These are phyloP conservation scores for Varanus salvator DNA, from an alignment of 2,113 vertebrate species.

Conservation along the genomic window DNA sequence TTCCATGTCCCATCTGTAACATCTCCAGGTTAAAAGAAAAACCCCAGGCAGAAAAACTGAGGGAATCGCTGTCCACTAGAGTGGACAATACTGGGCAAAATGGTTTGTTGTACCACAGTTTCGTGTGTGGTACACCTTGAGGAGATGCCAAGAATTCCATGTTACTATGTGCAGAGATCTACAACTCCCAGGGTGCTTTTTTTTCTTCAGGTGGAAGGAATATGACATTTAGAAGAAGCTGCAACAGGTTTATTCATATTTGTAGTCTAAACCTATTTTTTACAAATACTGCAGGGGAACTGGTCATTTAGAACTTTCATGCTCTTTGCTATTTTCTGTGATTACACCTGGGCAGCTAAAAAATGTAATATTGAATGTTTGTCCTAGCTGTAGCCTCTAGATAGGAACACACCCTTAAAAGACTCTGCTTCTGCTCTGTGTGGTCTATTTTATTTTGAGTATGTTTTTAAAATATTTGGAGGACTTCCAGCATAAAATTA, in stretches of 20 bases:
- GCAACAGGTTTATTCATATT: neutral
- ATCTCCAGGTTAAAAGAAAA: too few species aligned
- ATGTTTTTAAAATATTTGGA: neutral
- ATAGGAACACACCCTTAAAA: neutral
- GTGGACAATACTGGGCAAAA: too few species aligned
- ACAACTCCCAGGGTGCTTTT: neutral
- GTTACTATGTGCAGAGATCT: neutral
- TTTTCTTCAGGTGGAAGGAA: too few species aligned
- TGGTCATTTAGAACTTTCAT: neutral
- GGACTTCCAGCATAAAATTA: neutral
- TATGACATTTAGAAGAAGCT: neutral
- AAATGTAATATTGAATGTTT: neutral
- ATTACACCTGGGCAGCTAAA: neutral
- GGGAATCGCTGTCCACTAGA: too few species aligned
- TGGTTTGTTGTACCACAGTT: neutral
- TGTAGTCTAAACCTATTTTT: neutral
- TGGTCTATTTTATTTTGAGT: neutral
- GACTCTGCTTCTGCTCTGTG: neutral
- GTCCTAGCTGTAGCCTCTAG: neutral
- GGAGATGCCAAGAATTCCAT: neutral
- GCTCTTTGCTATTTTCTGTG: neutral
- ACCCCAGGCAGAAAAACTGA: too few species aligned
- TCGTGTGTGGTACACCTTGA: neutral
- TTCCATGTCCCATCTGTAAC: too few species aligned
- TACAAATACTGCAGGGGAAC: neutral